Percentiles rank a stretch among this genome's conserved stretches.
These are phyloP conservation scores for Dendronephthya gigantea DNA, from an alignment of 64 coral and sea anemone species.

Conservation along the genomic window DNA sequence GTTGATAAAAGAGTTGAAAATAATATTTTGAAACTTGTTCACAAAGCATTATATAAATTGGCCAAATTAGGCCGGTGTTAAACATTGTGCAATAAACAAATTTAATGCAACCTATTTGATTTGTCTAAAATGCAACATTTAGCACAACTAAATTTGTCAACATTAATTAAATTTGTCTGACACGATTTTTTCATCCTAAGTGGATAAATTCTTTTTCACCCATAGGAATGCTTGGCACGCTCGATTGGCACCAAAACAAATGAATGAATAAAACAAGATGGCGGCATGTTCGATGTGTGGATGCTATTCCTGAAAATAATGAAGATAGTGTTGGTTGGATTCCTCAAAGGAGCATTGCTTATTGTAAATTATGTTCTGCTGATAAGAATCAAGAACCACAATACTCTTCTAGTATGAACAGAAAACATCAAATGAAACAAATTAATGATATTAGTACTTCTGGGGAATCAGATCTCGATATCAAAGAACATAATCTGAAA, in stretches of 20 bases:
- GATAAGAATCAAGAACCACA: not conserved
- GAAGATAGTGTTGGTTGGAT: slow-evolving; percentile 14
- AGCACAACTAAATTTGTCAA: not conserved
- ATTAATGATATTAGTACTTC: not conserved
- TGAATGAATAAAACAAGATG: not conserved
- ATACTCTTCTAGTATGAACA: not conserved
- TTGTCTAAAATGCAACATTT: not conserved
- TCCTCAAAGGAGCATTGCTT: not conserved
- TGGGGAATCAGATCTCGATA: not conserved
- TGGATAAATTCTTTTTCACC: not conserved
- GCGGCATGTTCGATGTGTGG: not conserved
- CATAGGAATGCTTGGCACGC: not conserved
- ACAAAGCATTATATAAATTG: not conserved
- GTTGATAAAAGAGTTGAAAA: not conserved
- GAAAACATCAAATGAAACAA: not conserved
- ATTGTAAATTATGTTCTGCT: not conserved
- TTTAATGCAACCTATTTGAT: slow-evolving; percentile 2
- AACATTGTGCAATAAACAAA: not conserved
- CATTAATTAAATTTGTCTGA: not conserved
- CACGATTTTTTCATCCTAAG: not conserved
- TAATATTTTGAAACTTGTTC: not conserved
- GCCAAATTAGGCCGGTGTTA: not conserved
- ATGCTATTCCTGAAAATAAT: slow-evolving; percentile 8
- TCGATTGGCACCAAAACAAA: not conserved
- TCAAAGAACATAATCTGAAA: not conserved